A percentile compares a stretch with the other conserved stretches of the same genome.
These are phyloP conservation scores for Silurus glanis DNA, from an alignment of 2,113 vertebrate genomes.

Conservation along the genomic window DNA sequence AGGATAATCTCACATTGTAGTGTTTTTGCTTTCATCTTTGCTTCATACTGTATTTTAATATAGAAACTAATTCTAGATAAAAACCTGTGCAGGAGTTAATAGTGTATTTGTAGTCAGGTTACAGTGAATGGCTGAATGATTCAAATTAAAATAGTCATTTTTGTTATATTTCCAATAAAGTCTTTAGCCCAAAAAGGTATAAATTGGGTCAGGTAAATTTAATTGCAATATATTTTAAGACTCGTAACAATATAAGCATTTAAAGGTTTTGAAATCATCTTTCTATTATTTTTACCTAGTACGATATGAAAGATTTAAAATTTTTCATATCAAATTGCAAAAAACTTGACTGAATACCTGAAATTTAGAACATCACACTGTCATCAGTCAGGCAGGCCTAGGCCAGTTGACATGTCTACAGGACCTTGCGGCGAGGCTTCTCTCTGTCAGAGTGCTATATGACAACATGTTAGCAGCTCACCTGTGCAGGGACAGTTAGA, in stretches of 20 bases:
- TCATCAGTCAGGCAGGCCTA: slow-evolving; percentile 15
- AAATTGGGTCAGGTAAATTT: neutral
- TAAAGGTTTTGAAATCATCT: neutral
- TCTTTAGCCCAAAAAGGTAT: neutral
- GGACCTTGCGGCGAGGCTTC: slow-evolving; percentile 44
- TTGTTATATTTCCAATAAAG: no score
- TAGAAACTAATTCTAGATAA: neutral
- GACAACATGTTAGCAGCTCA: slow-evolving; percentile 54
- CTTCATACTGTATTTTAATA: neutral
- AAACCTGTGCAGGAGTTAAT: neutral
- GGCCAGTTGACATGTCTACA: slow-evolving; percentile 15
- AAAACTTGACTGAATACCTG: neutral
- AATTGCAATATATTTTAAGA: neutral
- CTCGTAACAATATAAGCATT: no score
- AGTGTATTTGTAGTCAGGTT: neutral
- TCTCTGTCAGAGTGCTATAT: slow-evolving; percentile 60
- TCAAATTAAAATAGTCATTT: neutral
- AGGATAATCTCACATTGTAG: neutral
- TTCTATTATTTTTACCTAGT: neutral
- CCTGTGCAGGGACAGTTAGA: slow-evolving; percentile 60
- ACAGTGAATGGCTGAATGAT: neutral
- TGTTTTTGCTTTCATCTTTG: neutral
- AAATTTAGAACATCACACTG: neutral
- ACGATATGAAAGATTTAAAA: neutral
- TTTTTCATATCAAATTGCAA: neutral